Conservation (phyloP, 23 tunicate species). For the Styela clava region DNA sequence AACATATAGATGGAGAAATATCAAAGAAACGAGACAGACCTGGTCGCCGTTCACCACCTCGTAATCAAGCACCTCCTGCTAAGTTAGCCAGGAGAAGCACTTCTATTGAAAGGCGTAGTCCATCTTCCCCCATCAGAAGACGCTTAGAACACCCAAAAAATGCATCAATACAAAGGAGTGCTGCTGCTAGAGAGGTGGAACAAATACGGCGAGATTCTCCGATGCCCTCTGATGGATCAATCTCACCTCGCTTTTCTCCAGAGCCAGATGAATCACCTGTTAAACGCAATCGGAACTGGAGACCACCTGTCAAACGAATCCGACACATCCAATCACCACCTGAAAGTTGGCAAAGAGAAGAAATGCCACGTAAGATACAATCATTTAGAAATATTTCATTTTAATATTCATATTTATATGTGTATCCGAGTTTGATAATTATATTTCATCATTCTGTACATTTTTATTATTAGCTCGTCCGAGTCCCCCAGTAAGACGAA, state of each 20-base stretch:
- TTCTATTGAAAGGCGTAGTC: constrained; percentile 18
- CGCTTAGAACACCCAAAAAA: not conserved
- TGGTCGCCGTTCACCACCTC: not conserved
- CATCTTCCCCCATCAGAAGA: not conserved
- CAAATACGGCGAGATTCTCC: constrained; percentile 4
- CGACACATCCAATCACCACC: not conserved
- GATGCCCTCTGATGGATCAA: constrained; percentile 61
- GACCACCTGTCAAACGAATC: constrained; percentile 15
- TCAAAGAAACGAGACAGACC: constrained; percentile 4
- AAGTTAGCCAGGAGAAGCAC: constrained; percentile 11
- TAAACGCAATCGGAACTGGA: constrained; percentile 3
- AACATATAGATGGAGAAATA: not conserved
- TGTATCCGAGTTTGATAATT: too few relatives aligned
- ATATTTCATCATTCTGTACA: too few relatives aligned
- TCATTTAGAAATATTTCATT: too few relatives aligned
- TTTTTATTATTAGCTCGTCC: not conserved
- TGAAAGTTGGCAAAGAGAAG: not conserved
- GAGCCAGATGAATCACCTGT: constrained; percentile 49
- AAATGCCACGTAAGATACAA: constrained; percentile 1
- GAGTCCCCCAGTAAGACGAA: constrained; percentile 13
- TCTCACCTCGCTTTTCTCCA: constrained; percentile 83
- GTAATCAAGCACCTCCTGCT: constrained; percentile 18
- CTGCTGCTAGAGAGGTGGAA: constrained; percentile 6
- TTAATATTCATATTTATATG: too few relatives aligned
- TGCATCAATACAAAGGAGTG: not conserved